A percentile compares a stretch with the other conserved stretches of the same genome.
These are phyloP conservation scores for Hiodon alosoides DNA, from an alignment of 2,113 vertebrate species.

Conservation along the genomic window DNA sequence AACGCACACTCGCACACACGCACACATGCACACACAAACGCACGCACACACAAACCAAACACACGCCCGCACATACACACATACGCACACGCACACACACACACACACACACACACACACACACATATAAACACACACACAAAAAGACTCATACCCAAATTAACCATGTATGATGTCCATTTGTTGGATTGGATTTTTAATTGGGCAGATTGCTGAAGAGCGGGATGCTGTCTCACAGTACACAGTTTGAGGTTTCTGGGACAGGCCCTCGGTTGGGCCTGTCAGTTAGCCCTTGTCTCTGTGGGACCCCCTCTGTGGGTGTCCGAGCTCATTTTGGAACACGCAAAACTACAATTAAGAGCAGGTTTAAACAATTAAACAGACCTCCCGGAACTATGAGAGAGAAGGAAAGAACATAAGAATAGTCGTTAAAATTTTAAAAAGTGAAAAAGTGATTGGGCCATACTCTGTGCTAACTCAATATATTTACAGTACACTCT, in stretches of 20 bases:
- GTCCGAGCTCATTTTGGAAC: conserved; percentile 60
- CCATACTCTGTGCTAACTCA: too few species aligned
- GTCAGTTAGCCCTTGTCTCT: conserved; percentile 33
- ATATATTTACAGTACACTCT: too few species aligned
- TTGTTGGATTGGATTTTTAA: conserved; percentile 64
- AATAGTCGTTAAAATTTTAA: too few species aligned
- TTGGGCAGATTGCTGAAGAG: conserved; percentile 52
- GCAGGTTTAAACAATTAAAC: conserved; percentile 72
- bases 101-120: conserved; percentile 19
- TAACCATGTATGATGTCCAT: conserved; percentile 67
- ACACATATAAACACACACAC: conserved; percentile 10
- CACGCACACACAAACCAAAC: conserved; percentile 29
- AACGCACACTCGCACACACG: conserved; percentile 44
- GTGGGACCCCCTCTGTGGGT: conserved; percentile 24
- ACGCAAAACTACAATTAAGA: conserved; percentile 70
- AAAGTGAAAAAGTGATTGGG: not conserved
- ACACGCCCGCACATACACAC: conserved; percentile 19
- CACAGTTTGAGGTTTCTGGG: conserved; percentile 31
- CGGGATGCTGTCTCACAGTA: conserved; percentile 48
- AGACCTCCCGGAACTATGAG: conserved; percentile 43
- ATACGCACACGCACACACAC: conserved; percentile 38
- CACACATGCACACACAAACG: conserved; percentile 43
- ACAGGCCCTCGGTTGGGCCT: conserved; percentile 29
- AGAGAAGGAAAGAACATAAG: too few species aligned
- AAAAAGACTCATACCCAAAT: conserved; percentile 33